Base-by-base conservation (phyloP, 2,888 invertebrate species). In the Drosophila infuscata region DNA sequence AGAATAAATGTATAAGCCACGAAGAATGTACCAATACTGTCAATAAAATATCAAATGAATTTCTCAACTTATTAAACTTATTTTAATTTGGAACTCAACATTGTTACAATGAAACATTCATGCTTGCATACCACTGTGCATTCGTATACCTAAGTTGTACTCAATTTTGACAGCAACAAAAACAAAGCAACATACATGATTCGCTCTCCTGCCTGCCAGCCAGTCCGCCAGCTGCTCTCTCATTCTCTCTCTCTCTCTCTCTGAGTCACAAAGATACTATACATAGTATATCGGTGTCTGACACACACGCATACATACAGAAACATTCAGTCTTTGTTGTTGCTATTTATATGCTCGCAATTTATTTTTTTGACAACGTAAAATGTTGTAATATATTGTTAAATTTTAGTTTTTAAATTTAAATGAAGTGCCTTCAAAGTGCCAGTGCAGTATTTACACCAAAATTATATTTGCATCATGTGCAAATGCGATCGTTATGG, bases 291-390 rank as follows among this genome's bases (percentile, higher is more conserved):
- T 54, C n/a, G 35, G 59, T 48, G 53, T 49, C 25, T 29, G 48
- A 57, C 30, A 65, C 38, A 59, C 56, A 29, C 59, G 66, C 53
- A 64, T 36, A 61, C 49, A 66, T 30, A 17, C 49, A 46, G 65
- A 43, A 56, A 61, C 69, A 68, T 67, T 79, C 62, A 79, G 74
- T 79, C 80, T 80, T 80, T 80, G 79, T 80, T 80, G 70, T 80
- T 79, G 80, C 80, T 79, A 79, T 80, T 77, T 74, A 76, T 79
- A 77, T 69, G 79, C 74, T 79, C 74, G 80, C 69, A 67, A 66
- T 77, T 77, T 71, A 71, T 74, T 77, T 79, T 74, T 77, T 71
- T 74, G 70, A 71, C 74, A 72, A 76, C 72, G 75, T 72, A 59
- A 70, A 80, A 80, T 80, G 70, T 61, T 80, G 80, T 77, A 77